phyloP scores from a whole-genome alignment of 2,888 invertebrate genomes.

The Epinotia demarniana region DNA sequence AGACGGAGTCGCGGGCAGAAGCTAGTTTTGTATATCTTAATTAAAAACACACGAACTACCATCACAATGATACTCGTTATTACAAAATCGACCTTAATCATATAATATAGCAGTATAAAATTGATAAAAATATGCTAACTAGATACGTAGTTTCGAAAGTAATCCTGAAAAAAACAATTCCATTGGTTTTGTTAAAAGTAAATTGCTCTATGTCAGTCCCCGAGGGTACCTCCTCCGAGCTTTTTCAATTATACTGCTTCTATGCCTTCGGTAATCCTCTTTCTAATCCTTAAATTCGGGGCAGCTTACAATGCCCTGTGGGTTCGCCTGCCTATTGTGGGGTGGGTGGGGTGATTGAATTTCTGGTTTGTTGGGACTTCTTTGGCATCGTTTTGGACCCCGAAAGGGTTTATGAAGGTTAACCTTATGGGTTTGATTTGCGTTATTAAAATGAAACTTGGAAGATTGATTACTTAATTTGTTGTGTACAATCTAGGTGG shows the following conservation, averaged over 20 bases:
- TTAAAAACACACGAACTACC: neutral
- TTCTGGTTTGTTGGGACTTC: slow-evolving; percentile 21
- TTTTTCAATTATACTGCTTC: slow-evolving; percentile 42
- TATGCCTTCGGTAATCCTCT: slow-evolving; percentile 39
- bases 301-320: slow-evolving; percentile 27
- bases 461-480: neutral
- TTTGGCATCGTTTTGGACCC: slow-evolving; percentile 1
- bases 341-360: slow-evolving; percentile 31
- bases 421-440: slow-evolving; percentile 4
- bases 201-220: slow-evolving; percentile 40
- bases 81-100: neutral
- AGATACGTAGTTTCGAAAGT: slow-evolving; percentile 3
- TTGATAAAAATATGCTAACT: neutral
- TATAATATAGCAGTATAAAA: neutral
- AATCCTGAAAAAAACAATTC: slow-evolving; percentile 23
- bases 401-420: slow-evolving; percentile 11
- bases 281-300: slow-evolving; percentile 41
- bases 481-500: neutral
- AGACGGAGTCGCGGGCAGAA: too few species aligned
- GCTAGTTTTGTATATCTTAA: neutral
- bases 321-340: slow-evolving; percentile 30
- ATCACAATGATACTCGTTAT: neutral
- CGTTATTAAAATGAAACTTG: neutral
- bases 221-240: slow-evolving; percentile 31
- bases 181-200: slow-evolving; percentile 34